Percentiles rank a stretch among this genome's conserved stretches.
Conservation (phyloP, 2,888 invertebrate species). For the Deilephila elpenor region DNA sequence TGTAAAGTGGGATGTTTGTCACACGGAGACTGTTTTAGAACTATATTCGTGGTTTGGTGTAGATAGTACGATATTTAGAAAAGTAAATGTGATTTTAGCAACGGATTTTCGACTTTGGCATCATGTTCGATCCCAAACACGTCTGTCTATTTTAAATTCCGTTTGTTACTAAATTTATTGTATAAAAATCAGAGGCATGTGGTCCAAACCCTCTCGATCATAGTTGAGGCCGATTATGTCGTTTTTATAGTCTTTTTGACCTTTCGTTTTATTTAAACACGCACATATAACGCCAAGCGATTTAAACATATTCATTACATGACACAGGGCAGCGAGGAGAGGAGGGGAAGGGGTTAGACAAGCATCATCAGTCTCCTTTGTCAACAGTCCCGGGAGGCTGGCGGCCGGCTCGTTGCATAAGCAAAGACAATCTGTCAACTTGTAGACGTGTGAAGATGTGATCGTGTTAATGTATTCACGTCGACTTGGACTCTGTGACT, state of each 20-base stretch:
- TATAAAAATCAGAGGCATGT: no score
- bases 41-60: no score
- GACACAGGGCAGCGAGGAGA: no score
- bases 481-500: background rate
- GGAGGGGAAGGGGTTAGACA: background rate
- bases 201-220: no score
- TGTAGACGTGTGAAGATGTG: background rate
- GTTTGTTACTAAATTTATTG: no score
- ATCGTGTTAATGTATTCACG: constrained; percentile 1
- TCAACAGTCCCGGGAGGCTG: constrained; percentile 17
- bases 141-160: no score
- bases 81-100: no score
- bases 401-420: background rate
- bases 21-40: no score
- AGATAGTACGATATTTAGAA: no score
- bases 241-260: background rate
- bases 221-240: no score
- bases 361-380: constrained; percentile 27
- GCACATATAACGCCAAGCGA: background rate
- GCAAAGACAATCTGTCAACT: constrained; percentile 3
- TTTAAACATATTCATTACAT: background rate
- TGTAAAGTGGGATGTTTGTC: background rate
- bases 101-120: no score
- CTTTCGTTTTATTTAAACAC: background rate
- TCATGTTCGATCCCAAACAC: no score